Percentiles rank a stretch among this genome's conserved stretches.
These are phyloP conservation scores for Agrilus planipennis DNA, from an alignment of 1,140 invertebrate species.

Conservation along the genomic window DNA sequence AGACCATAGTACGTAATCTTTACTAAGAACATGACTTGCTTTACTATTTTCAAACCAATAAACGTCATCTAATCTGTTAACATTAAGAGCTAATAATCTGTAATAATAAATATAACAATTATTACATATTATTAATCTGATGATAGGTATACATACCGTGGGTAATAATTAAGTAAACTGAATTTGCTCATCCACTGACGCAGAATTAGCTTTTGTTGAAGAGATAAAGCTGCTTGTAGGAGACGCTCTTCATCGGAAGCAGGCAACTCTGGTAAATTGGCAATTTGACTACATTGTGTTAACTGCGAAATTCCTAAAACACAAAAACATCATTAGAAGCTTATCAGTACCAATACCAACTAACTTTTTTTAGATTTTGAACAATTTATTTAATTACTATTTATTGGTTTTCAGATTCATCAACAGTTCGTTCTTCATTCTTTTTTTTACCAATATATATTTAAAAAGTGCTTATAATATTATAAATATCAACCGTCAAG, in stretches of 20 bases:
- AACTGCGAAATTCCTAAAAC: conserved; percentile 76
- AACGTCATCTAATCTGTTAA: conserved; percentile 71
- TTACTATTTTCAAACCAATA: conserved; percentile 77
- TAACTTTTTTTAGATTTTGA: too few species aligned
- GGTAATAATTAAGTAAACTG: conserved; percentile 61
- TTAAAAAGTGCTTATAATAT: too few species aligned
- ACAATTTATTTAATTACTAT: too few species aligned
- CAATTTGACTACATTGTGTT: conserved; percentile 56
- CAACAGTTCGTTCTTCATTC: too few species aligned
- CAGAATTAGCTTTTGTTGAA: conserved; percentile 68
- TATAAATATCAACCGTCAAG: too few species aligned
- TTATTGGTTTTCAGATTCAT: too few species aligned
- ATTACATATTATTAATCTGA: too few species aligned
- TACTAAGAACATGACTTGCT: conserved; percentile 53
- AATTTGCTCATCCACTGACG: conserved; percentile 68
- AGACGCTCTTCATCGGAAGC: conserved; percentile 67
- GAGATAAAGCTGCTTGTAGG: conserved; percentile 57
- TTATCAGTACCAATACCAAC: too few species aligned
- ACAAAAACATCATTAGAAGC: too few species aligned
- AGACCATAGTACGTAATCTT: conserved; percentile 69
- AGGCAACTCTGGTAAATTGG: conserved; percentile 60
- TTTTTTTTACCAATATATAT: too few species aligned
- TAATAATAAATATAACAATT: conserved; percentile 4
- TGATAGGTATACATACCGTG: conserved; percentile 45
- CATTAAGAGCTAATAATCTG: conserved; percentile 66